phyloP scores from a whole-genome alignment of 2,888 invertebrate genomes.

The Nebria salina region DNA sequence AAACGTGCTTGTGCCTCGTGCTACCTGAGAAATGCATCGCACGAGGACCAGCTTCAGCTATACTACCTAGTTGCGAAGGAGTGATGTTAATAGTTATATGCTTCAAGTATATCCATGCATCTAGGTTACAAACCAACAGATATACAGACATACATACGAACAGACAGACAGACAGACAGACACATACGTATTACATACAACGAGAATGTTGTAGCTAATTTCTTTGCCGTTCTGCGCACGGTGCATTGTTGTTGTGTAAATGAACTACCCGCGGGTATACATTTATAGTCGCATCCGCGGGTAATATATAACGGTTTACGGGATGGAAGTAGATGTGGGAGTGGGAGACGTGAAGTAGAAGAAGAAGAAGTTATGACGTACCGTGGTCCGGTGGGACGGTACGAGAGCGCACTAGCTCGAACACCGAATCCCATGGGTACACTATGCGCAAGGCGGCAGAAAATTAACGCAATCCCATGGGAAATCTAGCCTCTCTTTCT shows the following conservation, averaged over 20 bases:
- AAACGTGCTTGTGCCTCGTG: not conserved
- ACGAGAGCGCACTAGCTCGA: conserved; percentile 59
- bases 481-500: conserved; percentile 69
- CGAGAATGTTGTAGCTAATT: conserved; percentile 21
- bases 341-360: conserved; percentile 52
- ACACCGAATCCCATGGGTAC: conserved; percentile 70
- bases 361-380: conserved; percentile 63
- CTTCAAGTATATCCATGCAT: too few relatives aligned
- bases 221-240: conserved; percentile 23
- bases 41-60: not conserved
- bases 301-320: conserved; percentile 58
- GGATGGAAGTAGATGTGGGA: conserved; percentile 17
- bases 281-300: conserved; percentile 49
- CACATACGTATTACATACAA: not conserved
- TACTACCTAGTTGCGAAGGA: not conserved
- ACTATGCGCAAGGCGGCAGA: conserved; percentile 81
- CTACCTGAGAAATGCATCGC: not conserved
- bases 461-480: conserved; percentile 76
- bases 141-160: not conserved
- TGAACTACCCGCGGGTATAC: conserved; percentile 41
- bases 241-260: conserved; percentile 39
- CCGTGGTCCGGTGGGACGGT: conserved; percentile 57
- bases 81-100: too few relatives aligned
- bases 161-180: not conserved
- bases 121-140: not conserved